phyloP scores from a whole-genome alignment of 2,113 vertebrate species.

The Lonchura striata region DNA sequence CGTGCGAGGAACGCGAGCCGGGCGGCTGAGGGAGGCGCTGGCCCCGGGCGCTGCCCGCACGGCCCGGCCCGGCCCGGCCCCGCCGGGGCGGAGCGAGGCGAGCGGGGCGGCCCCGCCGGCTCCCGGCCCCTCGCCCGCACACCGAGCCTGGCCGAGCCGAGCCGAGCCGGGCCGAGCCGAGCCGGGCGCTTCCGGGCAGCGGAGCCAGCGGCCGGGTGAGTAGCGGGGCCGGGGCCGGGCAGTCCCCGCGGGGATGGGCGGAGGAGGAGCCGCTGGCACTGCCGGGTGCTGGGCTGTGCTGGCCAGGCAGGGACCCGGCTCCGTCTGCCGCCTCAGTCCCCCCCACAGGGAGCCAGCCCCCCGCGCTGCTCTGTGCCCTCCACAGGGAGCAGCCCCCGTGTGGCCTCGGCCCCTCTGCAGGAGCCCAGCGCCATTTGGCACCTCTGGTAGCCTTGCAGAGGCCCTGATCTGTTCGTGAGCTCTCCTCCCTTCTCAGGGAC shows the following conservation, averaged over 20 bases:
- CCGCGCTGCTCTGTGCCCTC: neutral
- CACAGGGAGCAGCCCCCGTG: neutral
- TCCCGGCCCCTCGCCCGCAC: neutral
- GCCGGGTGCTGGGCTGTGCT: rapidly evolving
- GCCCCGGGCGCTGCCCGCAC: neutral
- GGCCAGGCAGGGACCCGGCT: neutral
- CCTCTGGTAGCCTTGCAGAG: neutral
- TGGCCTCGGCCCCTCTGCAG: neutral
- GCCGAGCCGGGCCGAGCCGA: neutral
- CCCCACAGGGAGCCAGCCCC: neutral
- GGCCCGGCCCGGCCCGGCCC: neutral
- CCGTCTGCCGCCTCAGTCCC: neutral
- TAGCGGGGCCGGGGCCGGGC: neutral
- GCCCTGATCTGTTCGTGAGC: neutral
- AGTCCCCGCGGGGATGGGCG: neutral
- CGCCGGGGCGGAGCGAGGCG: neutral
- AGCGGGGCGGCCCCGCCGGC: neutral
- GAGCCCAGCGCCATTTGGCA: neutral
- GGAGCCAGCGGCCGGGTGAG: neutral
- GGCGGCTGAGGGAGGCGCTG: neutral
- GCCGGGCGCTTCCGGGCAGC: neutral
- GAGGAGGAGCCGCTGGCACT: neutral
- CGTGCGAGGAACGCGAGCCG: rapidly evolving
- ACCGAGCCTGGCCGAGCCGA: neutral
- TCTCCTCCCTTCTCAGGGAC: too few relatives aligned